Percentiles rank a stretch among this genome's conserved stretches.
phyloP scores from a whole-genome alignment of 2,888 invertebrate species.

The Spisula solida region DNA sequence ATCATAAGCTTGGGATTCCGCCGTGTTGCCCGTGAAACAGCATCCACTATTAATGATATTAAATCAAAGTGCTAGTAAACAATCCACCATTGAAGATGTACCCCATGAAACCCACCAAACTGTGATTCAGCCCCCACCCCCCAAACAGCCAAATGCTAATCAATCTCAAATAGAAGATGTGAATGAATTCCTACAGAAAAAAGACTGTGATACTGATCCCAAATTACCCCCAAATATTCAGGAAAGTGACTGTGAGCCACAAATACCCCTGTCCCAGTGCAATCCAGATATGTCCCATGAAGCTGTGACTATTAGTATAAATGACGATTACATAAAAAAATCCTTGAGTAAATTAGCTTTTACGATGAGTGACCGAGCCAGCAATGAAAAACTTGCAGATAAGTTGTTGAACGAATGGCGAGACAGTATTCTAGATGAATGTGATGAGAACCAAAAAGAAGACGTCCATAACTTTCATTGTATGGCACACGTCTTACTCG shows the following conservation, averaged over 20 bases:
- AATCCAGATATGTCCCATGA: not conserved
- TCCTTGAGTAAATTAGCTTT: constrained; percentile 23
- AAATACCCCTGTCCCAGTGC: not conserved
- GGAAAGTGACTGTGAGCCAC: not conserved
- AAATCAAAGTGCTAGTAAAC: no score
- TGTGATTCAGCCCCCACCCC: no score
- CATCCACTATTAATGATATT: constrained; percentile 28
- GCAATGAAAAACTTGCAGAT: constrained; percentile 37
- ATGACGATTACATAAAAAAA: not conserved
- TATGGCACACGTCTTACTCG: no score
- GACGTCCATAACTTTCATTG: not conserved
- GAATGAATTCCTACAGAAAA: no score
- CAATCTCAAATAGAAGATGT: no score
- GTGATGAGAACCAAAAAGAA: not conserved
- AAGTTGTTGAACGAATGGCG: constrained; percentile 34
- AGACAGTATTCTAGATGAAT: not conserved
- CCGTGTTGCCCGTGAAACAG: constrained; percentile 41
- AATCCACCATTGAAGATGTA: no score
- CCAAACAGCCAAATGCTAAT: no score
- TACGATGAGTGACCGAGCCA: constrained; percentile 40
- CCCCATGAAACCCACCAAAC: no score
- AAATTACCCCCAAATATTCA: no score
- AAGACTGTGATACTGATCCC: no score
- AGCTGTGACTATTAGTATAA: no score
- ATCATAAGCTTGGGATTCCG: constrained; percentile 44